These are phyloP conservation scores for Phenganax marumi DNA, from an alignment of 92 coral and sea anemone species.

Conservation along the genomic window DNA sequence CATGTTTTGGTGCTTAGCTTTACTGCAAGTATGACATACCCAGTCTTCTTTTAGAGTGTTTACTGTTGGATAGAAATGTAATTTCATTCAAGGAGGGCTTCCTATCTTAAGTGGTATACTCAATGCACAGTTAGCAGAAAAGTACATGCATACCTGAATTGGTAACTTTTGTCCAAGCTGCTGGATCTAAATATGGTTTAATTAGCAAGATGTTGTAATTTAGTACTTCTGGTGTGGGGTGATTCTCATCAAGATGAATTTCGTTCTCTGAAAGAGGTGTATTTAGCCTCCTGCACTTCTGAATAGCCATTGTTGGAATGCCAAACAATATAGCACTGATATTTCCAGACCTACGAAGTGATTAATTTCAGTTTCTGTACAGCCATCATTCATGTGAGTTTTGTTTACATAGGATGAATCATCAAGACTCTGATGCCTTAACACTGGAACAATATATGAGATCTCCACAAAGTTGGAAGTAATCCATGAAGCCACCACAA, in stretches of 20 bases:
- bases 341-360: not conserved
- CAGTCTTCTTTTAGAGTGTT: not conserved
- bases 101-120: not conserved
- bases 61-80: not conserved
- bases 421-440: not conserved
- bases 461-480: not conserved
- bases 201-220: not conserved
- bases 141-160: not conserved
- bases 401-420: not conserved
- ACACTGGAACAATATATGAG: constrained; percentile 8
- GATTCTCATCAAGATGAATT: constrained; percentile 6
- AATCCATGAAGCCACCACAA: constrained; percentile 16
- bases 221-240: constrained; percentile 14
- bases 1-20: not conserved
- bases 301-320: not conserved
- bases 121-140: not conserved
- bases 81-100: not conserved
- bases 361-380: not conserved
- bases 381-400: not conserved
- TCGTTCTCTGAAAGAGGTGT: not conserved
- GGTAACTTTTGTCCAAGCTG: not conserved
- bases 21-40: not conserved
- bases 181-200: not conserved
- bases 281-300: not conserved
- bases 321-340: not conserved